phyloP scores from a whole-genome alignment of 2,113 vertebrate genomes.

The Trogon surrucura region DNA sequence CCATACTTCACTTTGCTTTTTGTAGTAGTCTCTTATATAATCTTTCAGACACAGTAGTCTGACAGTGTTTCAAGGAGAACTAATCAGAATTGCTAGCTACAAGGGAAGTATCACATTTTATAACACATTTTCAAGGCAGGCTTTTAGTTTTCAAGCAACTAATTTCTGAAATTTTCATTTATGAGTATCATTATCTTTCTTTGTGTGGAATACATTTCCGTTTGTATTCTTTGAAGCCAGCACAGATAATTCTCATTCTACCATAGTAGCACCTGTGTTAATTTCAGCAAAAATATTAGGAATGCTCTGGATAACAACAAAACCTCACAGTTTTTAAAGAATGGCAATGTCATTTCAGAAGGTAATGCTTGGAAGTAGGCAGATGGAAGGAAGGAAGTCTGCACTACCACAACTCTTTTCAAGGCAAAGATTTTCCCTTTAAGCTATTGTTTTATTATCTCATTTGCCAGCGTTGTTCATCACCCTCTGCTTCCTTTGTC shows the following conservation, averaged over 20 bases:
- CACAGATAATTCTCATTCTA: not conserved
- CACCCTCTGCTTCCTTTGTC: not conserved
- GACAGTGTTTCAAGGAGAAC: not conserved
- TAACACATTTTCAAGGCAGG: not conserved
- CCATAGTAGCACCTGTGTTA: not conserved
- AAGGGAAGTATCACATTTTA: not conserved
- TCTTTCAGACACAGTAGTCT: not conserved
- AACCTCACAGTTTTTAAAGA: not conserved
- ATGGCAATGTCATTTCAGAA: not conserved
- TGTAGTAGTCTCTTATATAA: not conserved
- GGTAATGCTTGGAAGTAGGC: not conserved
- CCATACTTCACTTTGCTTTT: not conserved
- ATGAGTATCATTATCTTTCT: not conserved
- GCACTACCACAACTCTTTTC: not conserved
- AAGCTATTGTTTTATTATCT: not conserved
- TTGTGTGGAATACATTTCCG: not conserved
- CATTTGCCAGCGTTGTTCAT: not conserved
- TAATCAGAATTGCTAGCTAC: not conserved
- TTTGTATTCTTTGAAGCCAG: not conserved
- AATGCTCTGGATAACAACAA: not conserved
- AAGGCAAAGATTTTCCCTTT: not conserved
- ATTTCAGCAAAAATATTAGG: conserved; percentile 18
- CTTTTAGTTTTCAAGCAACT: not conserved
- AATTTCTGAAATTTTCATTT: conserved; percentile 26
- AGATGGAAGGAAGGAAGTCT: not conserved